Conservation (phyloP, 1,140 invertebrate species). For the Diorhabda carinulata region DNA sequence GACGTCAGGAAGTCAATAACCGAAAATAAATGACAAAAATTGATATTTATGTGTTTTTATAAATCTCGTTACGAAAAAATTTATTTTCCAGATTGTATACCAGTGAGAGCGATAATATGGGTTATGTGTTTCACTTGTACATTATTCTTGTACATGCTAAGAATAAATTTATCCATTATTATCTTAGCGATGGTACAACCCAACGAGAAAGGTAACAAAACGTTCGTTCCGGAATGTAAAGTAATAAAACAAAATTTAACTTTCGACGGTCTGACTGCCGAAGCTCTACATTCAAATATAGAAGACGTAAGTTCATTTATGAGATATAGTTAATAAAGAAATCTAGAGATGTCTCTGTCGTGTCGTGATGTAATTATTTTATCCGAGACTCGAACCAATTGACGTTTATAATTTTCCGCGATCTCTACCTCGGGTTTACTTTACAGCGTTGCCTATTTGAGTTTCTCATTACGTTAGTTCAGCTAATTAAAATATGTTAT, state of each 20-base stretch:
- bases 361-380: too few relatives aligned
- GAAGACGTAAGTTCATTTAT: slow-evolving; percentile 1
- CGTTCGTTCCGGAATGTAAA: slow-evolving; percentile 18
- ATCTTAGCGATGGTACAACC: slow-evolving; percentile 63
- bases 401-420: too few relatives aligned
- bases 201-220: not conserved
- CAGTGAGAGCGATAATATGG: slow-evolving; percentile 27
- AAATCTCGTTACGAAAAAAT: not conserved
- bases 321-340: too few relatives aligned
- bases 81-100: slow-evolving; percentile 22
- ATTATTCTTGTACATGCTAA: slow-evolving; percentile 67
- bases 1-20: too few relatives aligned
- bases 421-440: too few relatives aligned
- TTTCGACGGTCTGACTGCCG: not conserved
- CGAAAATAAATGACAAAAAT: too few relatives aligned
- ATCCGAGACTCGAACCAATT: too few relatives aligned
- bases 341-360: too few relatives aligned
- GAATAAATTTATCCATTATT: slow-evolving; percentile 69
- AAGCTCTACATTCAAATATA: slow-evolving; percentile 1
- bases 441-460: too few relatives aligned
- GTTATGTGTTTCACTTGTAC: slow-evolving; percentile 45
- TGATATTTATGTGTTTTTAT: too few relatives aligned
- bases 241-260: not conserved
- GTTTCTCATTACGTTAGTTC: too few relatives aligned
- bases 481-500: too few relatives aligned